phyloP scores from a whole-genome alignment of 1,140 invertebrate species.

The Aphis craccivora region DNA sequence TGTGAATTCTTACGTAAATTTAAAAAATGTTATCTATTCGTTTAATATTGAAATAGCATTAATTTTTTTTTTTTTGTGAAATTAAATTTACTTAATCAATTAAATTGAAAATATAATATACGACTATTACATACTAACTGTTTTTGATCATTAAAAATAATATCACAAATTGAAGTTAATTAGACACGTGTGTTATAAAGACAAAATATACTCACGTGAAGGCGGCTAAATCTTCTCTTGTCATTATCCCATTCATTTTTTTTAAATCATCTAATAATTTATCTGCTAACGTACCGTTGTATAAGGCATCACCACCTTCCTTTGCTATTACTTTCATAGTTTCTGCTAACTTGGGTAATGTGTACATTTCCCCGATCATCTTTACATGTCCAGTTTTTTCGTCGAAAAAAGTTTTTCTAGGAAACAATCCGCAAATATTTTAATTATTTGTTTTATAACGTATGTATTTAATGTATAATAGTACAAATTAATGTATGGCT shows the following conservation, averaged over 20 bases:
- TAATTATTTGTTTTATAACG: not conserved
- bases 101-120: not conserved
- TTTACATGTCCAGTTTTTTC: slow-evolving; percentile 69
- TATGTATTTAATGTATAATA: not conserved
- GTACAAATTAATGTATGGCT: not conserved
- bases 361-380: slow-evolving; percentile 74
- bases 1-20: not conserved
- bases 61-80: not conserved
- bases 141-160: not conserved
- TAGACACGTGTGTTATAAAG: not conserved
- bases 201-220: slow-evolving; percentile 63
- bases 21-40: not conserved
- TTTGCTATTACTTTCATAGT: slow-evolving; percentile 77
- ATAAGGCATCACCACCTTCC: slow-evolving; percentile 71
- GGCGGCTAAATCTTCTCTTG: slow-evolving; percentile 75
- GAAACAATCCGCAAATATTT: not conserved
- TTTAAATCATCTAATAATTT: slow-evolving; percentile 75
- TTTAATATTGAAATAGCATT: not conserved
- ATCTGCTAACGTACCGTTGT: slow-evolving; percentile 73
- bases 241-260: slow-evolving; percentile 78
- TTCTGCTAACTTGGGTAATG: slow-evolving; percentile 73
- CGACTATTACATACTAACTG: not conserved
- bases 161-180: not conserved
- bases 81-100: not conserved
- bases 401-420: slow-evolving; percentile 65